phyloP scores from a whole-genome alignment of 2,797 vertebrate species.

The Arctocebus calabarensis region DNA sequence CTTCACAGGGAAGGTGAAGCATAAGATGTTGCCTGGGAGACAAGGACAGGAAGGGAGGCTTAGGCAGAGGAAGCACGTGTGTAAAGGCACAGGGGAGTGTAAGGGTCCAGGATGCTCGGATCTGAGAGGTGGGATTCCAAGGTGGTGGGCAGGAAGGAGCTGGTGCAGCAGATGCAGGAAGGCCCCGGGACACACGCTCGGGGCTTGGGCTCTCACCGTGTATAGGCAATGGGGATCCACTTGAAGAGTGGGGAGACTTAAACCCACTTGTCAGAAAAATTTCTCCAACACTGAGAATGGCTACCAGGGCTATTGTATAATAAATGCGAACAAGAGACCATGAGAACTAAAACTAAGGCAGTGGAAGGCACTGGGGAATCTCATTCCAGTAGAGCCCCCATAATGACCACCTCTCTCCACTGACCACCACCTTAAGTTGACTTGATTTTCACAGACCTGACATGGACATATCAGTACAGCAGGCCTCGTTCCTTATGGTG shows the following conservation, averaged over 20 bases:
- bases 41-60: neutral
- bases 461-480: too few species aligned
- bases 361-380: fast-evolving
- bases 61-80: neutral
- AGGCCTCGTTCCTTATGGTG: too few species aligned
- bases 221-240: neutral
- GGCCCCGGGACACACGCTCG: fast-evolving
- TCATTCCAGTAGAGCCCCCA: too few species aligned
- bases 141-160: fast-evolving
- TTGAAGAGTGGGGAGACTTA: neutral
- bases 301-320: too few species aligned
- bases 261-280: neutral
- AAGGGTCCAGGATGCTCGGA: neutral
- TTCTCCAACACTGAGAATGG: neutral
- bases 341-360: neutral
- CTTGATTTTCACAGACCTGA: too few species aligned
- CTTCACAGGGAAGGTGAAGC: neutral
- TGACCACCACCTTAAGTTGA: too few species aligned
- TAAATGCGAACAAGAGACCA: neutral
- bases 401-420: too few species aligned
- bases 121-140: neutral
- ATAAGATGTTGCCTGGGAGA: neutral
- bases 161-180: neutral
- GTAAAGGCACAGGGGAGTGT: neutral
- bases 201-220: neutral